phyloP scores from a whole-genome alignment of 2,113 vertebrate genomes.

The Myiagra hebetior region DNA sequence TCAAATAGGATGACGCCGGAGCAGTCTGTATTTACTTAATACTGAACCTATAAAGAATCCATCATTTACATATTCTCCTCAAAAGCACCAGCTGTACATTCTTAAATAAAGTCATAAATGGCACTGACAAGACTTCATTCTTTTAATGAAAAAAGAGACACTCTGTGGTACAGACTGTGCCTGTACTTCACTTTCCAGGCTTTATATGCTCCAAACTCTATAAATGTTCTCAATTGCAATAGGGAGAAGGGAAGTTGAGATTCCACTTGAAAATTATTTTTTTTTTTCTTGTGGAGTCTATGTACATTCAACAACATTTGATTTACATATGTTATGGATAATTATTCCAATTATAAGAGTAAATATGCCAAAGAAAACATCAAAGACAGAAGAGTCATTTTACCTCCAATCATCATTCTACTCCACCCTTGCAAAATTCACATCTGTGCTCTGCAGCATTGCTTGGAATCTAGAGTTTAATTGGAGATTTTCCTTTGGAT shows the following conservation, averaged over 20 bases:
- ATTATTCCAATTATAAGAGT: background rate
- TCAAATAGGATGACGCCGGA: background rate
- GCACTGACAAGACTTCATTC: constrained; percentile 54
- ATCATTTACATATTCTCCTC: constrained; percentile 61
- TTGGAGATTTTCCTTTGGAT: background rate
- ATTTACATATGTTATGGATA: constrained; percentile 39
- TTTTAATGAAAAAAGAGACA: constrained; percentile 43
- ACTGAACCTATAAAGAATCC: constrained; percentile 30
- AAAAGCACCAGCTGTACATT: constrained; percentile 55
- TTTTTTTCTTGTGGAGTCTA: constrained; percentile 23
- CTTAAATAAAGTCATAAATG: constrained; percentile 67
- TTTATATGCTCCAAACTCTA: constrained; percentile 18
- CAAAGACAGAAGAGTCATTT: background rate
- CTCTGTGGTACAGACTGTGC: constrained; percentile 22
- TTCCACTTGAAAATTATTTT: constrained; percentile 37
- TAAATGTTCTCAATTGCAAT: constrained; percentile 36
- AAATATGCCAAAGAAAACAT: background rate
- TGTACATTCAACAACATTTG: background rate
- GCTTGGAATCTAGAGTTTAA: background rate
- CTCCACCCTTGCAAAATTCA: background rate
- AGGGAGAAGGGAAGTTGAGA: constrained; percentile 41
- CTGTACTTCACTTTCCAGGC: constrained; percentile 36
- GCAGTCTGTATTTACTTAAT: constrained; percentile 44
- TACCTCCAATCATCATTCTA: background rate
- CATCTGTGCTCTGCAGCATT: background rate